A percentile compares a stretch with the other conserved stretches of the same genome.
phyloP scores from a whole-genome alignment of 2,797 vertebrate species.

The Schizopygopsis pylzovi region DNA sequence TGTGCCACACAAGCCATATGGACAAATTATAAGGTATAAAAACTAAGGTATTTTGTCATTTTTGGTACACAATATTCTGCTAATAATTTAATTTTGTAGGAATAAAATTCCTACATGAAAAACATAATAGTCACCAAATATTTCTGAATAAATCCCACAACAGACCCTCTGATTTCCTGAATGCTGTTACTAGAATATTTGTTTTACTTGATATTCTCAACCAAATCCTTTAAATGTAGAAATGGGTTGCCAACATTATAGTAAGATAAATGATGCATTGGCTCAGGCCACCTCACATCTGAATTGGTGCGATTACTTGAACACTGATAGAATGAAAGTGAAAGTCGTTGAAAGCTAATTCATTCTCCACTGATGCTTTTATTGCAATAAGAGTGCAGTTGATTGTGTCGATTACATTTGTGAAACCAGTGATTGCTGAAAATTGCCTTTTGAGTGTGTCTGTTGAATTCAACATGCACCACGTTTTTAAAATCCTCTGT shows the following conservation, averaged over 20 bases:
- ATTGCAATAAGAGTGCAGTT: conserved; percentile 20
- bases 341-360: conserved; percentile 10
- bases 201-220: background rate
- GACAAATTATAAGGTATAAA: too few species aligned
- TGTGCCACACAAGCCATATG: background rate
- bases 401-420: conserved; percentile 2
- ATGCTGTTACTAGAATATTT: background rate
- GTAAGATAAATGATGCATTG: conserved; percentile 3
- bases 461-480: conserved; percentile 1
- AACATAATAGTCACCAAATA: background rate
- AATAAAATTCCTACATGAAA: background rate
- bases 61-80: background rate
- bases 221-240: background rate
- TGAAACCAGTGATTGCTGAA: conserved; percentile 5
- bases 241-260: background rate
- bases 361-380: conserved; percentile 16
- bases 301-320: conserved; percentile 3
- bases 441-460: conserved; percentile 18
- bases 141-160: background rate
- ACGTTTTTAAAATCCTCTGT: background rate
- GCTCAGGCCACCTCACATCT: background rate
- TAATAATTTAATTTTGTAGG: background rate
- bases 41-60: too few species aligned
- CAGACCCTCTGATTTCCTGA: background rate
- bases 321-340: conserved; percentile 3